A percentile compares a stretch with the other conserved stretches of the same genome.
Evolutionary conservation across 2,797 vertebrate genomes (phyloP).

Genomic region (Neopelma chrysocephalum): DNA sequence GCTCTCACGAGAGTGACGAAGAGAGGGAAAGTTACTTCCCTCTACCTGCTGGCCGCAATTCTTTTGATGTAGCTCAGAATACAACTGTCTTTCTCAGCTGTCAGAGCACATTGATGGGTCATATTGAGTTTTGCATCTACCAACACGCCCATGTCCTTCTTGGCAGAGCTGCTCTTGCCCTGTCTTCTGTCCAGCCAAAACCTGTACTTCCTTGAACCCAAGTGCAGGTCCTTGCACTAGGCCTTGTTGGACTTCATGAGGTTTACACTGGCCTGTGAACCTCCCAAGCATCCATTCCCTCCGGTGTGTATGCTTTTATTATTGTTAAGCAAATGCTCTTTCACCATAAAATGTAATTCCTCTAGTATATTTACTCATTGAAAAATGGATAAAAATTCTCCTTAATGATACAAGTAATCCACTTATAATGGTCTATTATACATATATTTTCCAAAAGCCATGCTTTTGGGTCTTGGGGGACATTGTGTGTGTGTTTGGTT

Average conservation of each 20-base stretch:
- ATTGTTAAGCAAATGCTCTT: conserved; percentile 35
- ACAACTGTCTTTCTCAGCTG: neutral
- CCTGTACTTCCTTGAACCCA: no score
- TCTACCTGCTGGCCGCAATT: neutral
- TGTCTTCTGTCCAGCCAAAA: neutral
- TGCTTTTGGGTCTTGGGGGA: no score
- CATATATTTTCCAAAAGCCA: neutral
- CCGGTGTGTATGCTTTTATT: neutral
- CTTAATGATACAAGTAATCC: conserved; percentile 39
- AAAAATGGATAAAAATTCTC: conserved; percentile 23
- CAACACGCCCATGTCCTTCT: no score
- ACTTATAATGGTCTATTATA: neutral
- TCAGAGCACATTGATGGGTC: rapidly evolving
- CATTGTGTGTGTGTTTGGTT: no score
- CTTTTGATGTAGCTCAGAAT: neutral
- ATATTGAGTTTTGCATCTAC: no score
- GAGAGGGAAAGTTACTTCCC: neutral
- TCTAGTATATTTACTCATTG: conserved; percentile 15
- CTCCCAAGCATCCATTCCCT: neutral
- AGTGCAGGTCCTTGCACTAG: no score
- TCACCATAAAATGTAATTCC: conserved; percentile 21
- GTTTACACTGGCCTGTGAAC: neutral
- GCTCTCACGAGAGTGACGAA: no score
- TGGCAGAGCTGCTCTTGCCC: neutral
- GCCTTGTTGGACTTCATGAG: neutral